Conservation (phyloP, 2,113 vertebrate species). For the Cyprinodon brontotheroides region DNA sequence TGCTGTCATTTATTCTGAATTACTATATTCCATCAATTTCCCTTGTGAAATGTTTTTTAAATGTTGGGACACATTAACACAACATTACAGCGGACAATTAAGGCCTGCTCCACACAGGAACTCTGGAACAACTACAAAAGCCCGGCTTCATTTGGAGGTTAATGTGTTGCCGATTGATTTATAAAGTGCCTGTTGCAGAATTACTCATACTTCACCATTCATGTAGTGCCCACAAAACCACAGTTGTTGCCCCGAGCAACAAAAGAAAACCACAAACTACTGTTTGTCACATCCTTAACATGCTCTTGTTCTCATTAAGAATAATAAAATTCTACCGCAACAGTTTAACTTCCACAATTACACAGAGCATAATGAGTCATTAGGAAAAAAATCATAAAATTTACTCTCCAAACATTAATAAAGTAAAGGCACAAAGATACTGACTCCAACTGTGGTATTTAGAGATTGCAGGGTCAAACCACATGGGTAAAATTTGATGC, state of each 20-base stretch:
- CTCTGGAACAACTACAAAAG: conserved; percentile 59
- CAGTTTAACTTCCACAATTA: conserved; percentile 59
- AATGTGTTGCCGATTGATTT: conserved; percentile 64
- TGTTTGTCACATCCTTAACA: conserved; percentile 56
- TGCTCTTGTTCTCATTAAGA: conserved; percentile 41
- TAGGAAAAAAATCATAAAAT: conserved; percentile 35
- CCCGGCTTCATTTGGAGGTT: conserved; percentile 58
- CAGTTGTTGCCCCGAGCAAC: conserved; percentile 35
- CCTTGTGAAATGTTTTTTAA: conserved; percentile 60
- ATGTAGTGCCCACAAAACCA: conserved; percentile 50
- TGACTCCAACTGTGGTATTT: conserved; percentile 56
- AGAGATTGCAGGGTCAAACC: conserved; percentile 43
- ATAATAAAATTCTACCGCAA: conserved; percentile 46
- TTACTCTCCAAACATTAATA: conserved; percentile 31
- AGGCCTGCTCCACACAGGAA: conserved; percentile 50
- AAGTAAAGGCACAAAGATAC: conserved; percentile 45
- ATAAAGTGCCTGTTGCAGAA: conserved; percentile 63
- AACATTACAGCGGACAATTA: conserved; percentile 54
- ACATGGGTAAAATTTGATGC: conserved; percentile 46
- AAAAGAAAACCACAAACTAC: conserved; percentile 48
- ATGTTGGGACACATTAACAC: conserved; percentile 69
- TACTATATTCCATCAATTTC: conserved; percentile 67
- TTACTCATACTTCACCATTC: conserved; percentile 58
- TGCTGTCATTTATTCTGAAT: conserved; percentile 48
- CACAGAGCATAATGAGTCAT: conserved; percentile 53